Conservation (phyloP, 2,113 vertebrate genomes). For the Chrysemys picta region DNA sequence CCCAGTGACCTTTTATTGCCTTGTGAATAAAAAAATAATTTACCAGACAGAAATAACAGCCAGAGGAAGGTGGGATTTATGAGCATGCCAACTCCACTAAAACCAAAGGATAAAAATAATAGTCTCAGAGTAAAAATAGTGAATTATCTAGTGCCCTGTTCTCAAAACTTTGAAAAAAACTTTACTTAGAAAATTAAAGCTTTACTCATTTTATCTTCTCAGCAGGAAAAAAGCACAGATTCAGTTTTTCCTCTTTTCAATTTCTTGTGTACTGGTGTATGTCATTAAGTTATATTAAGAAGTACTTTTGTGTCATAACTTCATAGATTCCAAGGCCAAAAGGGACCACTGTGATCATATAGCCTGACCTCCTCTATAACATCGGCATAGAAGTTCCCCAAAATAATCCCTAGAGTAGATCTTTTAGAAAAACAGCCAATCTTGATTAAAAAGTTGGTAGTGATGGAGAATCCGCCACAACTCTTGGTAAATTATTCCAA, state of each 20-base stretch:
- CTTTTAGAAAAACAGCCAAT: neutral
- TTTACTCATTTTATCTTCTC: neutral
- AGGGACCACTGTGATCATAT: neutral
- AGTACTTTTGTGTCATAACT: neutral
- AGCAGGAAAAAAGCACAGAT: neutral
- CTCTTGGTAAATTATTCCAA: neutral
- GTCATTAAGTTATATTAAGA: neutral
- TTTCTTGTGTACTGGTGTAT: neutral
- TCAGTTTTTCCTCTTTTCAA: neutral
- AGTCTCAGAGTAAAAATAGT: constrained; percentile 70
- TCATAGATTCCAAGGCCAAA: neutral
- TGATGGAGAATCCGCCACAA: neutral
- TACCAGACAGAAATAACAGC: constrained; percentile 82
- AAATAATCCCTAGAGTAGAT: neutral
- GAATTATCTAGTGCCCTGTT: constrained; percentile 50
- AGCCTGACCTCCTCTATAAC: neutral
- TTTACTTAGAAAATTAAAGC: constrained; percentile 58
- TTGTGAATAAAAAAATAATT: constrained; percentile 85
- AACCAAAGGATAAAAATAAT: constrained; percentile 73
- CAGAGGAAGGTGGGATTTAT: constrained; percentile 82
- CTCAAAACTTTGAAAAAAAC: constrained; percentile 68
- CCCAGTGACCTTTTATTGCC: constrained; percentile 86
- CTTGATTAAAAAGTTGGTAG: neutral
- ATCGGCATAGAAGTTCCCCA: neutral
- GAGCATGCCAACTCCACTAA: constrained; percentile 77